Evolutionary conservation across 2,797 vertebrate genomes (phyloP), one percentile per base, ranked within the genome.

Genomic region (Coluber constrictor): DNA sequence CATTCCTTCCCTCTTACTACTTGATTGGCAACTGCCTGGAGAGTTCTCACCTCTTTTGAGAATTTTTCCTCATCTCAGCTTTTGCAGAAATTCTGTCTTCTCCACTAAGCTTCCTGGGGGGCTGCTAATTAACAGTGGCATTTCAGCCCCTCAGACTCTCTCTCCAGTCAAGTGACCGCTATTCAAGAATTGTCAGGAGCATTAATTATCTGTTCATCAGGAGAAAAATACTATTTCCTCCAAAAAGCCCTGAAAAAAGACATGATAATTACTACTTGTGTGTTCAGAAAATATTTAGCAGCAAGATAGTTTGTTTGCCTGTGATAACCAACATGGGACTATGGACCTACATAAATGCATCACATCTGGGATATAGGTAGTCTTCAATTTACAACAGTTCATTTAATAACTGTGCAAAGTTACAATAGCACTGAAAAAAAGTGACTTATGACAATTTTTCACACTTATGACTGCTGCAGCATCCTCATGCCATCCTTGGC

Each of bases 101-200:
- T 37, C 16, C 43, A 55, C 66, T 29, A 86, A 83, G 90, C 90
- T 10, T 23, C 27, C 5, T 59, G 70, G 87, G 57, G 74, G 43
- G 37, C 37, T 66, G 57, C 89, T 92, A 91, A 92, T 92, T 91
- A 89, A 61, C n/a, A 2, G 7, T 56, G 92, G 86, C 60, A 86
- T 94, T 92, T 94, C 51, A 93, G 59, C 51, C 70, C 90, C 59
- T 91, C 87, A 61, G 59, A 56, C n/a, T n/a, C 37, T 61, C 61
- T 29, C 29, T 54, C 90, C 87, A 25, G 90, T 91, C 87, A 86
- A 91, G 70, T 70, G 29, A 43, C 43, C 25, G 61, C 57, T 63
- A 20, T 66, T 63, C 47, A 63, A 47, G 51, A 93, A 89, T 86
- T 27, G 27, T 10, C 32, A 37, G 59, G 5, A 57, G 57, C 37